Percentiles rank a stretch among this genome's conserved stretches.
These are phyloP conservation scores for Ditylenchus dipsaci DNA, from an alignment of 1,140 invertebrate species.

Conservation along the genomic window DNA sequence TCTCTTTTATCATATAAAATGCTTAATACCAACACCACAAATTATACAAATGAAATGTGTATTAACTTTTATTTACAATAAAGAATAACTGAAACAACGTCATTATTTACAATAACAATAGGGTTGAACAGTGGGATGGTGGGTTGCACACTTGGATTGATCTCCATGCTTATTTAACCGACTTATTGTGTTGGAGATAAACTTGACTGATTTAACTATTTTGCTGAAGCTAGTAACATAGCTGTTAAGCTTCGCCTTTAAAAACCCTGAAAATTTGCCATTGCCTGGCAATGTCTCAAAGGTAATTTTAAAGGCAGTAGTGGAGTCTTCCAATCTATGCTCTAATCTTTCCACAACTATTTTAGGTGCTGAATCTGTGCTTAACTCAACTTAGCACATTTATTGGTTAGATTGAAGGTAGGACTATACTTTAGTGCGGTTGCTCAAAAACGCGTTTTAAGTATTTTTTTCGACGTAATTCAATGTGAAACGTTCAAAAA, in stretches of 20 bases:
- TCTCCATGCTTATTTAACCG: background rate
- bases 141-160: background rate
- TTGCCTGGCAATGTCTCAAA: conserved; percentile 3
- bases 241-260: background rate
- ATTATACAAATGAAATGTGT: too few species aligned
- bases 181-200: background rate
- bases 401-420: background rate
- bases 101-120: background rate
- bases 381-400: conserved; percentile 3
- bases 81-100: too few species aligned
- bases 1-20: too few species aligned
- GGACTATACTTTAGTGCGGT: too few species aligned
- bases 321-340: background rate
- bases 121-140: background rate
- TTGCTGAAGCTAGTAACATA: background rate
- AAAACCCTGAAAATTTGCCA: conserved; percentile 14
- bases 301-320: conserved; percentile 5
- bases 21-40: too few species aligned
- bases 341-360: conserved; percentile 6
- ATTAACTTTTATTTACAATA: too few species aligned
- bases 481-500: too few species aligned
- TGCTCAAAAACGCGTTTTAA: too few species aligned
- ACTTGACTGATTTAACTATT: background rate
- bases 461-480: too few species aligned
- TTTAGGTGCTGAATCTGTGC: background rate